Evolutionary conservation across 1,140 invertebrate species (phyloP).

Genomic region (Tetragnatha versicolor): DNA sequence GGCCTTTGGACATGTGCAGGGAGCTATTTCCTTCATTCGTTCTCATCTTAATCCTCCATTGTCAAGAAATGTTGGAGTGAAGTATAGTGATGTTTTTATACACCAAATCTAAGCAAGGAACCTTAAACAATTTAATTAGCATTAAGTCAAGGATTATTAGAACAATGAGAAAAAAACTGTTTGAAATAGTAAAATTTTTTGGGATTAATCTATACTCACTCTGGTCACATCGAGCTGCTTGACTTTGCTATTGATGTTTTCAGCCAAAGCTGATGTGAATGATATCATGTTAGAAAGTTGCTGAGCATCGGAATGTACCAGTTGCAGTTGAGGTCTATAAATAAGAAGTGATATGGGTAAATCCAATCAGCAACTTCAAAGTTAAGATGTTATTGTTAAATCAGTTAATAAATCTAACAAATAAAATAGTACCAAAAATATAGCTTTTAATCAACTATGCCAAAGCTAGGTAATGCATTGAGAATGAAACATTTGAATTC

Average conservation of each 20-base stretch:
- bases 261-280: slow-evolving; percentile 87
- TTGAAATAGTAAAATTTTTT: neutral
- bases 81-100: too few species aligned
- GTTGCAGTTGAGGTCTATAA: slow-evolving; percentile 70
- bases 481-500: neutral
- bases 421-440: neutral
- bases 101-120: too few species aligned
- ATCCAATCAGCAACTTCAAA: neutral
- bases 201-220: slow-evolving; percentile 72
- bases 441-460: neutral
- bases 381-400: neutral
- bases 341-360: neutral
- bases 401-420: neutral
- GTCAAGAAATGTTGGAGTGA: too few species aligned
- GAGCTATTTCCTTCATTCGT: too few species aligned
- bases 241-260: slow-evolving; percentile 96
- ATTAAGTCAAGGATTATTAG: too few species aligned
- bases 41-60: too few species aligned
- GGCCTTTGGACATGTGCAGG: too few species aligned
- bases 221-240: slow-evolving; percentile 91
- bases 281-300: slow-evolving; percentile 82
- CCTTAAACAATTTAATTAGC: too few species aligned
- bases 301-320: slow-evolving; percentile 75
- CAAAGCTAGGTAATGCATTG: neutral
- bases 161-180: neutral